Conservation (phyloP, 2,113 vertebrate genomes). For the Nanorana parkeri region DNA sequence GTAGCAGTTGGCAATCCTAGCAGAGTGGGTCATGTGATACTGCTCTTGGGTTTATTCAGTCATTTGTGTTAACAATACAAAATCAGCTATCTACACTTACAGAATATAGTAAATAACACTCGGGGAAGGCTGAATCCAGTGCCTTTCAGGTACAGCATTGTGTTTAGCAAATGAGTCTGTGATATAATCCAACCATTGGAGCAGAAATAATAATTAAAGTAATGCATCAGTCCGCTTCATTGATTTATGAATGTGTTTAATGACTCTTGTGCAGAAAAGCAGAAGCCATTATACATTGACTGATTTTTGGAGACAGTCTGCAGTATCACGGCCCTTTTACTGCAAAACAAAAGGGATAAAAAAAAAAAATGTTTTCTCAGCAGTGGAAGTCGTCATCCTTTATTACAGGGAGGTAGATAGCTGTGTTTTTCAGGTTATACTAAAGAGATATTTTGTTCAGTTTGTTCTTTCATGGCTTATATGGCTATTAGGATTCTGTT, state of each 20-base stretch:
- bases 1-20: too few relatives aligned
- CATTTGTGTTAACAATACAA: background rate
- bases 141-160: conserved; percentile 25
- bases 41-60: too few relatives aligned
- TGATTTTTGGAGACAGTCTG: conserved; percentile 70
- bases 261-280: conserved; percentile 83
- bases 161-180: conserved; percentile 83
- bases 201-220: conserved; percentile 90
- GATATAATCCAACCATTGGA: conserved; percentile 86
- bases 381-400: conserved; percentile 60
- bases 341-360: conserved; percentile 56
- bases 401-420: conserved; percentile 29
- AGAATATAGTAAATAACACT: conserved; percentile 66
- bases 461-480: conserved; percentile 21
- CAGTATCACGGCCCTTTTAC: conserved; percentile 67
- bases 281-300: conserved; percentile 72
- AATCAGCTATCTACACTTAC: conserved; percentile 61
- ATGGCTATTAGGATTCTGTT: conserved; percentile 18
- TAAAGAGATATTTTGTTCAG: conserved; percentile 7
- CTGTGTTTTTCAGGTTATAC: conserved; percentile 65
- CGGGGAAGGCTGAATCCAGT: conserved; percentile 39
- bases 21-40: too few relatives aligned
- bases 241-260: conserved; percentile 95
- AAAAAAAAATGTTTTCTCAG: conserved; percentile 58
- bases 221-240: conserved; percentile 85